Evolutionary conservation across 2,797 vertebrate species (phyloP).

Genomic region (Rousettus madagascariensis): DNA sequence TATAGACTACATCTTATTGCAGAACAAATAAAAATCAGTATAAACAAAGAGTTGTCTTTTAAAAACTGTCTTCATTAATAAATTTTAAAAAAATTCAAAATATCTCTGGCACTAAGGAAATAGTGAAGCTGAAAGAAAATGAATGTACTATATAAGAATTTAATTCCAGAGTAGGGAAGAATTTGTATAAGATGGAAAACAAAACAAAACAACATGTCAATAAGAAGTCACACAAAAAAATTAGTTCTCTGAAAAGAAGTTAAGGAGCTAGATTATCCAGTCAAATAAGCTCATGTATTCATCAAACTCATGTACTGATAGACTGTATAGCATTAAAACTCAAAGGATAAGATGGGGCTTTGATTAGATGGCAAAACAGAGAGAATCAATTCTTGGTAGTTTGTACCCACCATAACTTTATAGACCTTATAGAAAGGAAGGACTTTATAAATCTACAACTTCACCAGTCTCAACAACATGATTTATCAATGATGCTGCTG

Average conservation of each 20-base stretch:
- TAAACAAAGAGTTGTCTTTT: neutral
- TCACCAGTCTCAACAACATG: neutral
- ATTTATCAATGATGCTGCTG: neutral
- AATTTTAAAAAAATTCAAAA: neutral
- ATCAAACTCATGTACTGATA: neutral
- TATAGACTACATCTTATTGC: neutral
- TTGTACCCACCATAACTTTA: neutral
- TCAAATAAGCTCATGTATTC: neutral
- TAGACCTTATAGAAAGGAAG: neutral
- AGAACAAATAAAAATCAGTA: neutral
- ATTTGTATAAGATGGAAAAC: neutral
- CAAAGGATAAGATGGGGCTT: neutral
- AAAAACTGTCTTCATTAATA: neutral
- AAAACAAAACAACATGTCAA: neutral
- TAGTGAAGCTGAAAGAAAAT: neutral
- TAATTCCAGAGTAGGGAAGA: neutral
- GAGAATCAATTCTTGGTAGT: neutral
- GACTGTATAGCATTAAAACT: neutral
- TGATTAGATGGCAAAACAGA: neutral
- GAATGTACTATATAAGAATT: neutral
- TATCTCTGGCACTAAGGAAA: neutral
- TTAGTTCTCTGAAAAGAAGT: neutral
- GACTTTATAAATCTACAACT: neutral
- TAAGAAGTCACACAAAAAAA: neutral
- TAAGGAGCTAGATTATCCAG: neutral